Evolutionary conservation across 2,888 invertebrate species (phyloP).

Genomic region (Drosophila flavopinicola): DNA sequence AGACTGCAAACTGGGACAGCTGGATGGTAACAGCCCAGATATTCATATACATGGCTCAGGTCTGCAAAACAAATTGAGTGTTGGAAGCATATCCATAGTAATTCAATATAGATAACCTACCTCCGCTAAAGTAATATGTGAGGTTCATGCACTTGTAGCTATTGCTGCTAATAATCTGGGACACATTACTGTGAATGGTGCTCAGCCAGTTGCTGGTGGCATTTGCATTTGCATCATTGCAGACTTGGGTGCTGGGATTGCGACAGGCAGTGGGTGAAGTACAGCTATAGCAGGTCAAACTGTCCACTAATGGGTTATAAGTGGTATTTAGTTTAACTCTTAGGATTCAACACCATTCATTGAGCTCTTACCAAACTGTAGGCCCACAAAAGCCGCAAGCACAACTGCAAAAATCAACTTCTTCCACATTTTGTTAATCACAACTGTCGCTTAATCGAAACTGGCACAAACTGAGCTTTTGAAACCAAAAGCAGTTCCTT

Average conservation of each 20-base stretch:
- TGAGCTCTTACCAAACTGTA: conserved; percentile 56
- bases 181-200: conserved; percentile 30
- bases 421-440: conserved; percentile 49
- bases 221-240: conserved; percentile 44
- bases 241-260: conserved; percentile 28
- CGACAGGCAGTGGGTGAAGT: conserved; percentile 14
- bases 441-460: no score
- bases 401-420: conserved; percentile 46
- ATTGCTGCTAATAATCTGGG: neutral
- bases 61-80: no score
- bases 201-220: conserved; percentile 23
- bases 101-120: no score
- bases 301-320: conserved; percentile 24
- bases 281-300: conserved; percentile 50
- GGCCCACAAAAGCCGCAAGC: conserved; percentile 44
- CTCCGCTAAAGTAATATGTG: no score
- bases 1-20: no score
- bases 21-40: no score
- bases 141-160: no score
- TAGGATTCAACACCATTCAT: accelerated
- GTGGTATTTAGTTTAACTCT: neutral
- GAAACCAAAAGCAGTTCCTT: neutral
- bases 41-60: no score
- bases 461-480: neutral
- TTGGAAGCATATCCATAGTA: no score